These are phyloP conservation scores for Chrysolina americana DNA, from an alignment of 2,888 invertebrate species.

Conservation along the genomic window DNA sequence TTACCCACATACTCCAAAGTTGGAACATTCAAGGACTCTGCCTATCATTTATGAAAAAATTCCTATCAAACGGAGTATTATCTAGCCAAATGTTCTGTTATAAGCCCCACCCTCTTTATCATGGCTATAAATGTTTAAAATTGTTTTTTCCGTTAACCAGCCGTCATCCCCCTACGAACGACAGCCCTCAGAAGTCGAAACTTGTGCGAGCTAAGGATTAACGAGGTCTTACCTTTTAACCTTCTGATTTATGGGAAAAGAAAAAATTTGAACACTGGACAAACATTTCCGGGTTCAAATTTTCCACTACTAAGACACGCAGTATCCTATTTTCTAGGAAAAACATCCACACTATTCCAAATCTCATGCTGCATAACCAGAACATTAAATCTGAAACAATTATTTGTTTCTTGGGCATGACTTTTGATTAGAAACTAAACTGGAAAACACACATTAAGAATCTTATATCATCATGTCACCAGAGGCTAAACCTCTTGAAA, in stretches of 20 bases:
- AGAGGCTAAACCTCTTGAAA: too few relatives aligned
- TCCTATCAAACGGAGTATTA: too few relatives aligned
- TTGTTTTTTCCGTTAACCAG: too few relatives aligned
- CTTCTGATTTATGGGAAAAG: too few relatives aligned
- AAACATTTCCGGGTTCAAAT: neutral
- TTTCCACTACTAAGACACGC: neutral
- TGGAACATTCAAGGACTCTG: neutral
- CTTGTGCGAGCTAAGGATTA: too few relatives aligned
- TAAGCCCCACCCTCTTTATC: too few relatives aligned
- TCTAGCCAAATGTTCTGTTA: too few relatives aligned
- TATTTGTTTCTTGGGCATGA: neutral
- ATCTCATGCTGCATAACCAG: neutral
- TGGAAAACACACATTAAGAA: neutral
- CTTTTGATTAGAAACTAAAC: neutral
- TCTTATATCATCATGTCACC: neutral
- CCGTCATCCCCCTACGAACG: too few relatives aligned
- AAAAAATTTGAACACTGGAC: constrained; percentile 18
- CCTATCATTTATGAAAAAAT: neutral
- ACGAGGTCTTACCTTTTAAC: too few relatives aligned
- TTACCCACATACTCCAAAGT: neutral
- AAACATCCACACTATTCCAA: neutral
- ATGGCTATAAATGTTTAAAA: too few relatives aligned
- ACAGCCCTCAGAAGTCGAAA: too few relatives aligned
- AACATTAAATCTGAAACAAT: too few relatives aligned
- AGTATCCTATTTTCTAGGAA: neutral